Conservation (phyloP, 2,113 vertebrate genomes). For the Alexandromys fortis region DNA sequence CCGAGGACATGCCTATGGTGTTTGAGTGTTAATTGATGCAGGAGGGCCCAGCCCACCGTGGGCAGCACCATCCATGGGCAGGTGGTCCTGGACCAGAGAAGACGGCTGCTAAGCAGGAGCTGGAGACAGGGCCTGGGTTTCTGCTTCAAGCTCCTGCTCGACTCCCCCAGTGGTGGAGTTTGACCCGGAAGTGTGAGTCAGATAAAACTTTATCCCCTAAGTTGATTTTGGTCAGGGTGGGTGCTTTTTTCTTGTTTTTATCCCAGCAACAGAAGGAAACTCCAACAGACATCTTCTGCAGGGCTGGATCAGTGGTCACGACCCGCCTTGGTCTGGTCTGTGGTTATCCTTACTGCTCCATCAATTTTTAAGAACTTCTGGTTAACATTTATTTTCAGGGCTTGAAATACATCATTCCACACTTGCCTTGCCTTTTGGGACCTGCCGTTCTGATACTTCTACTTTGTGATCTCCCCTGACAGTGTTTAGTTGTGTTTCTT, state of each 20-base stretch:
- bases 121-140: not conserved
- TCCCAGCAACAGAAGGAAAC: not conserved
- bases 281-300: not conserved
- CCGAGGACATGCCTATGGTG: not conserved
- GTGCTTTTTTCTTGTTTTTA: not conserved
- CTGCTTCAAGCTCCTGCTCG: not conserved
- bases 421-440: not conserved
- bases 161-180: not conserved
- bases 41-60: not conserved
- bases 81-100: too few species aligned
- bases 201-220: not conserved
- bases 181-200: not conserved
- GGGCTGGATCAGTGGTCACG: not conserved
- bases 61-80: not conserved
- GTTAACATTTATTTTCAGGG: not conserved
- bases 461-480: too few species aligned
- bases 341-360: not conserved
- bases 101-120: not conserved
- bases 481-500: not conserved
- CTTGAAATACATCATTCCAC: not conserved
- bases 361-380: not conserved
- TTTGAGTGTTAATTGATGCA: not conserved
- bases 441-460: not conserved
- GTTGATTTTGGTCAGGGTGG: not conserved
- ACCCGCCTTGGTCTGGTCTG: not conserved